These are phyloP conservation scores for Chaitophorus viminalis DNA, from an alignment of 2,888 invertebrate genomes.

Conservation along the genomic window DNA sequence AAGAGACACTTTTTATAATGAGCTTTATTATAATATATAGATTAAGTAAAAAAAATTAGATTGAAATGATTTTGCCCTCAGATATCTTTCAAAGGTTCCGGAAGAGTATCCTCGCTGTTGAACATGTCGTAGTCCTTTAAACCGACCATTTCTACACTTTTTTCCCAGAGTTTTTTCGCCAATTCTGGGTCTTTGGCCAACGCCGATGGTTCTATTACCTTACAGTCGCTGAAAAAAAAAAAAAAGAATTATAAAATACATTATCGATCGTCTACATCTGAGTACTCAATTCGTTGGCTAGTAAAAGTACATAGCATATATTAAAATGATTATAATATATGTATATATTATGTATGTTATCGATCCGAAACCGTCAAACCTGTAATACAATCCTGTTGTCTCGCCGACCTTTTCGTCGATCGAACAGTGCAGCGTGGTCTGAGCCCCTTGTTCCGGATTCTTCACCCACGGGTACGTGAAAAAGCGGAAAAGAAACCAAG, in stretches of 20 bases:
- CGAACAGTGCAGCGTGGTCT: conserved; percentile 79
- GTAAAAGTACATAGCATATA: background rate
- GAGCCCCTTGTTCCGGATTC: conserved; percentile 76
- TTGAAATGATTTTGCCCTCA: background rate
- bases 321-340: no score
- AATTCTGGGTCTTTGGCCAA: conserved; percentile 70
- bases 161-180: conserved; percentile 74
- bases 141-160: conserved; percentile 71
- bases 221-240: conserved; percentile 58
- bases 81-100: conserved; percentile 3
- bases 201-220: conserved; percentile 67
- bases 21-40: no score
- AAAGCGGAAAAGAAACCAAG: conserved; percentile 68
- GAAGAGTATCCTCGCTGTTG: conserved; percentile 14
- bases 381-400: conserved; percentile 65
- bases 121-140: conserved; percentile 68
- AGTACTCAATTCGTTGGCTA: background rate
- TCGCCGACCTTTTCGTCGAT: conserved; percentile 72
- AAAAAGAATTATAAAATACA: no score
- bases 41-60: no score
- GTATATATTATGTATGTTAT: no score
- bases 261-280: background rate
- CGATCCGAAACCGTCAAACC: conserved; percentile 59
- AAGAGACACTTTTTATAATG: no score
- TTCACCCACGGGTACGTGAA: conserved; percentile 68